Percentiles rank a stretch among this genome's conserved stretches.
Evolutionary conservation across 2,797 vertebrate genomes (phyloP).

Genomic region (Poecile montanus): DNA sequence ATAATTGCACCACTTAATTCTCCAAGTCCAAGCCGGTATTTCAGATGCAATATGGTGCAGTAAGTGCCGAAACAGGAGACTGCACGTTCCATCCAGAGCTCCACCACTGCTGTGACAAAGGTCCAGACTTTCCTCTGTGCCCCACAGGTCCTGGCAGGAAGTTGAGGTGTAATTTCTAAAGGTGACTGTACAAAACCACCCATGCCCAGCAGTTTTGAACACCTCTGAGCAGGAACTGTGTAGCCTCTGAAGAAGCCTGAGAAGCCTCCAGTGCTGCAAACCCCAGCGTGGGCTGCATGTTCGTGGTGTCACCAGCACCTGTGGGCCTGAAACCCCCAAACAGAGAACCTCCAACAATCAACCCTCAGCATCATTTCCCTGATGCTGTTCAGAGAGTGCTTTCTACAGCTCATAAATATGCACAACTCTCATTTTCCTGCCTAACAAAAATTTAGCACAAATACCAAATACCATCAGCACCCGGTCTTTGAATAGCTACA

Average conservation of each 20-base stretch:
- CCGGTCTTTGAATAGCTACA: neutral
- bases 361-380: neutral
- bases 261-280: neutral
- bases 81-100: neutral
- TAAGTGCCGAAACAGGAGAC: neutral
- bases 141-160: neutral
- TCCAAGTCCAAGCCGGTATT: neutral
- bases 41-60: neutral
- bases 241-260: neutral
- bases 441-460: neutral
- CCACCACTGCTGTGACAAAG: neutral
- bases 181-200: neutral
- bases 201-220: neutral
- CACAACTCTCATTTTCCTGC: neutral
- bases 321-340: neutral
- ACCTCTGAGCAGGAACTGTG: neutral
- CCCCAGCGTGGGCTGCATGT: rapidly evolving
- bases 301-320: neutral
- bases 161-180: neutral
- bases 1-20: slow-evolving; percentile 44
- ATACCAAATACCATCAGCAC: neutral
- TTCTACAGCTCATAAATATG: rapidly evolving
- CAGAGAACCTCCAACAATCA: rapidly evolving
- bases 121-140: neutral
- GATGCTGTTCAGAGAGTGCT: neutral